Evolutionary conservation across 2,888 invertebrate species (phyloP).

Genomic region (Ptilodon capucinus): DNA sequence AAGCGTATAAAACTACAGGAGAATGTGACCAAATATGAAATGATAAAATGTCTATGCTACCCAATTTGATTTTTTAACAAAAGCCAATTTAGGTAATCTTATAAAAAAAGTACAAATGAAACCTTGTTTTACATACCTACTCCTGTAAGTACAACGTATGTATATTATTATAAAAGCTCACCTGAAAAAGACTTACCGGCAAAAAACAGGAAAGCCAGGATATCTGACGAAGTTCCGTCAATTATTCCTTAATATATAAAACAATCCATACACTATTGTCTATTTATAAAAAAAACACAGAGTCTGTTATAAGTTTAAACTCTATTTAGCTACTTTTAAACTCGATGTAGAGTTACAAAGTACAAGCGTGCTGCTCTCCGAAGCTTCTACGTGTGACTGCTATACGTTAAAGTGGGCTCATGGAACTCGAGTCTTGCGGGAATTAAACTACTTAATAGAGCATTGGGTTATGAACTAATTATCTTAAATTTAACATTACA

Average conservation of each 20-base stretch:
- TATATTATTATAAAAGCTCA: neutral
- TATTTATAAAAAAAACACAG: neutral
- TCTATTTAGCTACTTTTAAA: too few relatives aligned
- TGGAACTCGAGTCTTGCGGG: neutral
- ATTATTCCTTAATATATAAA: neutral
- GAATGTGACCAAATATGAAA: too few relatives aligned
- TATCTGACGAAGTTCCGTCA: slow-evolving; percentile 12
- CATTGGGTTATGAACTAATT: neutral
- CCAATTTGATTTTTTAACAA: too few relatives aligned
- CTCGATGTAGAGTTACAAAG: neutral
- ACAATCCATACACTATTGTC: neutral
- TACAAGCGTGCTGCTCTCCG: slow-evolving; percentile 18
- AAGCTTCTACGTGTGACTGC: slow-evolving; percentile 28
- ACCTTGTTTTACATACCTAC: too few relatives aligned
- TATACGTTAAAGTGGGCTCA: neutral
- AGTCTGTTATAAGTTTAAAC: too few relatives aligned
- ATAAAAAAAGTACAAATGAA: too few relatives aligned
- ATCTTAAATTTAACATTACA: too few relatives aligned
- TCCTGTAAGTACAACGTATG: too few relatives aligned
- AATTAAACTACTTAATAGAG: too few relatives aligned
- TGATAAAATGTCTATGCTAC: too few relatives aligned
- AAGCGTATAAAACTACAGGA: too few relatives aligned
- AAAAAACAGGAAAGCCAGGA: slow-evolving; percentile 4
- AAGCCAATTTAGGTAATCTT: too few relatives aligned
- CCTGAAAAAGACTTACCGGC: slow-evolving; percentile 21